phyloP scores from a whole-genome alignment of 2,888 invertebrate genomes.

The Diadegma fenestrale region DNA sequence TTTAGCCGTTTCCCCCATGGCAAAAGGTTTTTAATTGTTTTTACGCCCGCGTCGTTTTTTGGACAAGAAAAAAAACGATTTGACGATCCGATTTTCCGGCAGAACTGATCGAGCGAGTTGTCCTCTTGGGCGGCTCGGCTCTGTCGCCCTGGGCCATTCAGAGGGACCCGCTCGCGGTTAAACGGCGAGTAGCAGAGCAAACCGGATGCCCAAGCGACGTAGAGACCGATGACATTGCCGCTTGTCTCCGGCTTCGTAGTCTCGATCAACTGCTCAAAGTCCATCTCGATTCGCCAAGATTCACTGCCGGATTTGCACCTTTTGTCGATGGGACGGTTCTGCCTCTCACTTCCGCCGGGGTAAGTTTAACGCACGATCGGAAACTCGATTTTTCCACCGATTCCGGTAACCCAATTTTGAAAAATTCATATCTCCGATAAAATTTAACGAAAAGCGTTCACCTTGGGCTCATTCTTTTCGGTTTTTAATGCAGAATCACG shows the following conservation, averaged over 20 bases:
- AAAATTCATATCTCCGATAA: too few species aligned
- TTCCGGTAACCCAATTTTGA: too few species aligned
- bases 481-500: too few species aligned
- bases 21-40: constrained; percentile 89
- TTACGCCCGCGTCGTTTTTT: constrained; percentile 71
- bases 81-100: constrained; percentile 77
- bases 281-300: constrained; percentile 92
- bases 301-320: constrained; percentile 96
- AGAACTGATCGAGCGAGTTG: constrained; percentile 95
- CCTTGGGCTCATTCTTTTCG: too few species aligned
- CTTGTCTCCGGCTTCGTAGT: constrained; percentile 93
- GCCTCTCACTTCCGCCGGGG: constrained; percentile 81
- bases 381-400: too few species aligned
- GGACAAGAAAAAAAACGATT: not conserved
- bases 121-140: constrained; percentile 95
- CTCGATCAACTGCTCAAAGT: constrained; percentile 91
- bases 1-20: constrained; percentile 97
- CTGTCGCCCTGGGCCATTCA: constrained; percentile 97
- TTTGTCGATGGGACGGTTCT: constrained; percentile 96
- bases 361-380: too few species aligned
- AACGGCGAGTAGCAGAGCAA: constrained; percentile 92
- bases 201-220: constrained; percentile 94
- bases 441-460: too few species aligned
- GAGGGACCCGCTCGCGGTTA: constrained; percentile 92
- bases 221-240: constrained; percentile 93